These are phyloP conservation scores for Drosophila lini DNA, from an alignment of 1,140 invertebrate genomes.

Conservation along the genomic window DNA sequence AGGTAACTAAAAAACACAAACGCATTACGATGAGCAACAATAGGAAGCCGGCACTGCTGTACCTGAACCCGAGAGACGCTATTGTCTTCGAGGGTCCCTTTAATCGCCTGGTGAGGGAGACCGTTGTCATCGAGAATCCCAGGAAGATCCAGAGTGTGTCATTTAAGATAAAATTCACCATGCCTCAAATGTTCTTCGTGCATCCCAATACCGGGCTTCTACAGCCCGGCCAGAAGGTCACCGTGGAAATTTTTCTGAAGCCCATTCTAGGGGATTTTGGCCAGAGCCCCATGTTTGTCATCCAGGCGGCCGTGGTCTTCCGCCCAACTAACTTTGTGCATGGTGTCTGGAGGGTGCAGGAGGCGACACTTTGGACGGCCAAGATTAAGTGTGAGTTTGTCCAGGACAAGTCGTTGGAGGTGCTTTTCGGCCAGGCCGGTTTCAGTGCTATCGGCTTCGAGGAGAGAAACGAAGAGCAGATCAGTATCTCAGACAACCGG, in stretches of 20 bases:
- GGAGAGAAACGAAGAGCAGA: background rate
- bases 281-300: conserved; percentile 48
- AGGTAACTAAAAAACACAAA: background rate
- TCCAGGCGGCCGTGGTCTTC: conserved; percentile 23
- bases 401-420: background rate
- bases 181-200: conserved; percentile 53
- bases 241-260: conserved; percentile 53
- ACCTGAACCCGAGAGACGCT: conserved; percentile 29
- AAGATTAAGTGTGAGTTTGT: conserved; percentile 45
- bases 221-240: conserved; percentile 13
- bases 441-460: too few species aligned
- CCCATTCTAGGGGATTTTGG: background rate
- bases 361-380: conserved; percentile 24
- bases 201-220: conserved; percentile 57
- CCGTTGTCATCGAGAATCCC: conserved; percentile 49
- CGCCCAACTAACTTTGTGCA: conserved; percentile 9
- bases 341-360: conserved; percentile 39
- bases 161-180: conserved; percentile 64
- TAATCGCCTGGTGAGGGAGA: conserved; percentile 13
- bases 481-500: background rate
- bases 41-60: conserved; percentile 6
- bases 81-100: conserved; percentile 51
- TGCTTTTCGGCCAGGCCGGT: background rate
- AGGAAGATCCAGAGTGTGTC: conserved; percentile 14
- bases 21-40: background rate